A percentile compares a stretch with the other conserved stretches of the same genome.
These are phyloP conservation scores for Panthera uncia DNA, from an alignment of 2,113 vertebrate genomes.

Conservation along the genomic window DNA sequence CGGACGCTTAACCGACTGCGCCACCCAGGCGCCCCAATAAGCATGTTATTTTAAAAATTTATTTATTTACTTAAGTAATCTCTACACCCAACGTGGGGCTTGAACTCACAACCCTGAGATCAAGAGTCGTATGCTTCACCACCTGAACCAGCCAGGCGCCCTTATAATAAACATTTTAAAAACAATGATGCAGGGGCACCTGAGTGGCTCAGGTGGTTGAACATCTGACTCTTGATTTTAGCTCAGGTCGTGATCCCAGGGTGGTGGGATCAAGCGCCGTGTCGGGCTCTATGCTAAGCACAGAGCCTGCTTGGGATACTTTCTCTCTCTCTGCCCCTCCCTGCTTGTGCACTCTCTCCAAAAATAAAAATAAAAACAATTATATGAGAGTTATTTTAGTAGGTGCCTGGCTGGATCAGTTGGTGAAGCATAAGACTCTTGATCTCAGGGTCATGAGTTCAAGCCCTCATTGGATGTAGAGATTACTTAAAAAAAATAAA, in stretches of 20 bases:
- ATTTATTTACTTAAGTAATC: not conserved
- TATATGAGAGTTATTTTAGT: not conserved
- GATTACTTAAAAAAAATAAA: not conserved
- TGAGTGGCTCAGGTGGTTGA: not conserved
- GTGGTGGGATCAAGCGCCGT: rapidly evolving
- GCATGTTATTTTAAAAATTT: not conserved
- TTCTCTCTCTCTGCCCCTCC: not conserved
- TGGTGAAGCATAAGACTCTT: not conserved
- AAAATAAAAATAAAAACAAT: too few relatives aligned
- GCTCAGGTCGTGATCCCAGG: not conserved
- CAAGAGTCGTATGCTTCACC: not conserved
- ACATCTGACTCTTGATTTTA: not conserved
- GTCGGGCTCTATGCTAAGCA: not conserved
- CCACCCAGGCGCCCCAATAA: too few relatives aligned
- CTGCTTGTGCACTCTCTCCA: too few relatives aligned
- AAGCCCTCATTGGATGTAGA: not conserved
- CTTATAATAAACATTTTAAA: not conserved
- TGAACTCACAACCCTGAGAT: not conserved
- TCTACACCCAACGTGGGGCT: not conserved
- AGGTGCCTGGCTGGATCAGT: not conserved
- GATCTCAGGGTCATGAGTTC: not conserved
- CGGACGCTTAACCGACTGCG: too few relatives aligned
- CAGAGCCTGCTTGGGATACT: not conserved
- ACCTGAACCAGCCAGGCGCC: not conserved
- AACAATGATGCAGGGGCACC: not conserved